Evolutionary conservation across 2,888 invertebrate genomes (phyloP), one percentile per base, ranked within the genome.

Genomic region (Drosophila meridiana): DNA sequence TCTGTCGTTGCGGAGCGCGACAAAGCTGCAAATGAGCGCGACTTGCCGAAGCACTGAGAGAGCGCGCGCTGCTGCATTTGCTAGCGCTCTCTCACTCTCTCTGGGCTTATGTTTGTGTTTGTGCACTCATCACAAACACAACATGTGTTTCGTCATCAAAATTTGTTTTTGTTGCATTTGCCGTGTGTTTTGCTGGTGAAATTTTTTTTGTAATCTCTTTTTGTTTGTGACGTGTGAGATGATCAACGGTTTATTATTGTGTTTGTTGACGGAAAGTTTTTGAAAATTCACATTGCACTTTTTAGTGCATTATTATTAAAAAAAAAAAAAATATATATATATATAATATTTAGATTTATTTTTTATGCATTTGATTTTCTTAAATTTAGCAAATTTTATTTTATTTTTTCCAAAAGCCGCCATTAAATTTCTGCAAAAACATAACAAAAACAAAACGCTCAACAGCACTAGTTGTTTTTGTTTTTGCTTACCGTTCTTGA

Each of bases 71-170:
- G 62, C 78, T 45, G 20, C 42, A 28, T 20, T 20, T 20, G 14
- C 34, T 11, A 52, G n/a, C 57, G 61, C 56, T 64, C 57, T 59
- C 38, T 64, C 57, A 56, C 38, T 42, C 14, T 48, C 30, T 48
- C 60, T 48, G 34, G 57, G 2, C 32, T 38, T 11, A 28, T 30
- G 30, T 50, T 50, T 50, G 42, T 47, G 57, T 56, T 53, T 61
- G 45, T 58, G 60, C 73, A 61, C 69, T 67, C 71, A 64, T 65
- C 69, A 70, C 73, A 88, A 82, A 84, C 78, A 86, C 87, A 88
- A 83, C 89, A 88, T 88, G 90, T 90, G 90, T 88, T 88, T 88
- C 90, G 90, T 90, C 88, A 88, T 88, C 88, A 85, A 83, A 80
- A 79, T 63, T 48, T 78, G 60, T 66, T 79, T 77, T 85, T 87